phyloP scores from a whole-genome alignment of 2,797 vertebrate species.

The Monodelphis domestica region DNA sequence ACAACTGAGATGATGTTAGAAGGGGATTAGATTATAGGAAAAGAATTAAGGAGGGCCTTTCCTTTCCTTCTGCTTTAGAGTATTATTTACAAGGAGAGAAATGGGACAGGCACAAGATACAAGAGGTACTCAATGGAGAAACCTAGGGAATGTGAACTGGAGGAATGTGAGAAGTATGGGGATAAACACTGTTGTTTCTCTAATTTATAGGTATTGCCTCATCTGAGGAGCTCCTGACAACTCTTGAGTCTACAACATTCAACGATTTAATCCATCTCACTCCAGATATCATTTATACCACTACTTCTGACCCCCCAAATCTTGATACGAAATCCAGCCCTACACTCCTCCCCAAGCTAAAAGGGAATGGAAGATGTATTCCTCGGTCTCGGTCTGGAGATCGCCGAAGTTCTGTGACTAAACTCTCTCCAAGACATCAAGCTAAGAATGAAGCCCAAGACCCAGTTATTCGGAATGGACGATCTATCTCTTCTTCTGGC shows the following conservation, averaged over 20 bases:
- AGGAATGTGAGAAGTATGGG: background rate
- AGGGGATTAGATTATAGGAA: background rate
- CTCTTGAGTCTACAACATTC: background rate
- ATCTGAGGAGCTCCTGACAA: constrained; percentile 31
- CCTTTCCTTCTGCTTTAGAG: background rate
- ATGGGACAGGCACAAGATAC: background rate
- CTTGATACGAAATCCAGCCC: constrained; percentile 1
- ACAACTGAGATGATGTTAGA: background rate
- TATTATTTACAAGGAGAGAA: background rate
- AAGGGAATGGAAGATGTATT: background rate
- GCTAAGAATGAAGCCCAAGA: background rate
- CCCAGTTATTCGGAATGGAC: background rate
- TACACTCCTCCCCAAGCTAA: background rate
- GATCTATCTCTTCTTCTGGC: background rate
- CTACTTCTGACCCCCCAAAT: background rate
- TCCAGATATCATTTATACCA: background rate
- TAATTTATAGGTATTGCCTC: constrained; percentile 48
- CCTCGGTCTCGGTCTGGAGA: background rate
- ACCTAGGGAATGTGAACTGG: background rate
- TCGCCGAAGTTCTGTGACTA: background rate
- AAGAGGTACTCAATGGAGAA: background rate
- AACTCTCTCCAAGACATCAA: background rate
- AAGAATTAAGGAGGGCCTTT: constrained; percentile 16
- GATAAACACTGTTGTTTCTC: constrained; percentile 14
- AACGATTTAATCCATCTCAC: background rate